Conservation (phyloP, 2,113 vertebrate genomes). For the Antechinus flavipes region DNA sequence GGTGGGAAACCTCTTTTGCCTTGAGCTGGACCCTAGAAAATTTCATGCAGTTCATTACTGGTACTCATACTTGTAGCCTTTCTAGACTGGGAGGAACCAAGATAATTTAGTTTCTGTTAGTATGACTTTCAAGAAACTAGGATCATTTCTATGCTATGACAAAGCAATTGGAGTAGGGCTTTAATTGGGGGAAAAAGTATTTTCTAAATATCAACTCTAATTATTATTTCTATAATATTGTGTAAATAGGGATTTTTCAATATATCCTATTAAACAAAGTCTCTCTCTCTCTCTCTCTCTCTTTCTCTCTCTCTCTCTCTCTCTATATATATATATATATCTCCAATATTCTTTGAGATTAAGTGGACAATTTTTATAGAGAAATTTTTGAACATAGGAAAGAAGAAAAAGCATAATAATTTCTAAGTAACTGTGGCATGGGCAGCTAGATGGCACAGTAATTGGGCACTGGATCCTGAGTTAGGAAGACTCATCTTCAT, state of each 20-base stretch:
- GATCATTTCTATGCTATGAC: neutral
- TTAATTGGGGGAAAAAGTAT: neutral
- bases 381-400: conserved; percentile 22
- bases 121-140: neutral
- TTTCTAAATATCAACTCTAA: neutral
- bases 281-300: too few species aligned
- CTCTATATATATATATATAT: too few species aligned
- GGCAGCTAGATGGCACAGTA: too few species aligned
- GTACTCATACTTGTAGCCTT: neutral
- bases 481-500: too few species aligned
- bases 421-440: neutral
- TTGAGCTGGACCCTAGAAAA: neutral
- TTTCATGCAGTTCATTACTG: neutral
- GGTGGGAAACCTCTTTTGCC: neutral
- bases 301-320: too few species aligned
- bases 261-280: conserved; percentile 26
- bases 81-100: neutral
- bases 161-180: neutral
- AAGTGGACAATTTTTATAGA: conserved; percentile 19
- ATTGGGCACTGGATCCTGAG: too few species aligned
- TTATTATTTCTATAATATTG: neutral
- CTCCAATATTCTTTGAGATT: conserved; percentile 33
- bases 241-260: neutral
- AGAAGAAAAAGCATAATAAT: conserved; percentile 27
- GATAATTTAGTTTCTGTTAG: neutral